These are phyloP conservation scores for Stomatorhinus walkeri DNA, from an alignment of 2,797 vertebrate species.

Conservation along the genomic window DNA sequence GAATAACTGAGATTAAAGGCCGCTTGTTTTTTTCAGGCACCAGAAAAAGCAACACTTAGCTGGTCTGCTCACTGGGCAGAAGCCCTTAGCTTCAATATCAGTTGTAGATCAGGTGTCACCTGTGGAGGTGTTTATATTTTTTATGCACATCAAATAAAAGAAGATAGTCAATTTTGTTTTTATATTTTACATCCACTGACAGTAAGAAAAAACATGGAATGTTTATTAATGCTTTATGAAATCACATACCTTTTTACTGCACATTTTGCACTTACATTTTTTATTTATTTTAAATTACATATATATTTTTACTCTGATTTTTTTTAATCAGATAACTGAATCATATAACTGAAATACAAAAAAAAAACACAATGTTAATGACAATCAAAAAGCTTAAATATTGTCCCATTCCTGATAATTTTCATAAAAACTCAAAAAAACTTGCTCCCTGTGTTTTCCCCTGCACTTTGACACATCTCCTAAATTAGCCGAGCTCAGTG, in stretches of 20 bases:
- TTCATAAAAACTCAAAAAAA: not conserved
- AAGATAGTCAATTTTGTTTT: not conserved
- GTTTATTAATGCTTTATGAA: not conserved
- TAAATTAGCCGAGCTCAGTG: not conserved
- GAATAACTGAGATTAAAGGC: slow-evolving; percentile 3
- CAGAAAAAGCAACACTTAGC: not conserved
- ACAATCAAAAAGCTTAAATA: not conserved
- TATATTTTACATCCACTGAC: not conserved
- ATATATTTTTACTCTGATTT: not conserved
- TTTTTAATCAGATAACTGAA: not conserved
- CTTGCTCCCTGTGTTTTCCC: not conserved
- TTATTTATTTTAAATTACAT: not conserved
- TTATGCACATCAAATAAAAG: not conserved
- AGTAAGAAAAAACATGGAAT: not conserved
- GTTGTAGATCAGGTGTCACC: not conserved
- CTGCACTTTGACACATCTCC: not conserved
- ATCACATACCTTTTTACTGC: not conserved
- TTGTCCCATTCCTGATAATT: not conserved
- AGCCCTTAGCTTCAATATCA: not conserved
- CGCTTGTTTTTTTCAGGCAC: not conserved
- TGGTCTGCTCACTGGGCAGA: not conserved
- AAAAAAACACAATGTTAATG: not conserved
- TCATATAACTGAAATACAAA: not conserved
- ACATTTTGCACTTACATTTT: not conserved
- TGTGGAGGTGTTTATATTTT: not conserved